Conservation (phyloP, 1,140 invertebrate species). For the Neelides sp. region DNA sequence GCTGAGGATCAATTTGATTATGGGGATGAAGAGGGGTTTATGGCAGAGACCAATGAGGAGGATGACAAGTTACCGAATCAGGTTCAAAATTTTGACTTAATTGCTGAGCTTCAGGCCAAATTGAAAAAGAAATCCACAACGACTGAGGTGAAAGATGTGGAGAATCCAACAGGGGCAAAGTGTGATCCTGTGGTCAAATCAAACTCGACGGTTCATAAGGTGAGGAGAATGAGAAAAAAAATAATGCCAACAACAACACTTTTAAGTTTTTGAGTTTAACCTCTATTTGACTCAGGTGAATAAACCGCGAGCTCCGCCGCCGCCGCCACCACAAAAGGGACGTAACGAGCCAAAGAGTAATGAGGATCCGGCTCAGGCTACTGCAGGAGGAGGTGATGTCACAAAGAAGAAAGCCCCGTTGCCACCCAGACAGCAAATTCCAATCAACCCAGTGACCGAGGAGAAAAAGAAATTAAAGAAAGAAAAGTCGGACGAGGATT, state of each 20-base stretch:
- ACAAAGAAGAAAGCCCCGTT: not conserved
- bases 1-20: not conserved
- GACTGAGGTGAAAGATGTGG: not conserved
- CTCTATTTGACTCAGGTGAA: constrained; percentile 9
- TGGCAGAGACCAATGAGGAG: not conserved
- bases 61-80: constrained; percentile 25
- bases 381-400: not conserved
- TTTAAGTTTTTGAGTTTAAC: not conserved
- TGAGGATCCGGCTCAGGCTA: not conserved
- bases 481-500: constrained; percentile 19
- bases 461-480: not conserved
- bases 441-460: not conserved
- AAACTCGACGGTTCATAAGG: not conserved
- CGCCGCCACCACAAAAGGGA: constrained; percentile 22
- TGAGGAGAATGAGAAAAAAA: not conserved
- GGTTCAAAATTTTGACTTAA: constrained; percentile 27
- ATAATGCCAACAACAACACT: not conserved
- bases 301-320: constrained; percentile 29
- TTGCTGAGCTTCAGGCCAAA: constrained; percentile 29
- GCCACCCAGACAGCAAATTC: not conserved
- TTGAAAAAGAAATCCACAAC: constrained; percentile 20
- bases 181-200: not conserved
- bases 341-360: not conserved
- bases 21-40: constrained; percentile 1
- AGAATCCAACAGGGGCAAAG: constrained; percentile 5